Percentiles rank a stretch among this genome's conserved stretches.
Conservation (phyloP, 2,113 vertebrate genomes). For the Xyrauchen texanus region DNA sequence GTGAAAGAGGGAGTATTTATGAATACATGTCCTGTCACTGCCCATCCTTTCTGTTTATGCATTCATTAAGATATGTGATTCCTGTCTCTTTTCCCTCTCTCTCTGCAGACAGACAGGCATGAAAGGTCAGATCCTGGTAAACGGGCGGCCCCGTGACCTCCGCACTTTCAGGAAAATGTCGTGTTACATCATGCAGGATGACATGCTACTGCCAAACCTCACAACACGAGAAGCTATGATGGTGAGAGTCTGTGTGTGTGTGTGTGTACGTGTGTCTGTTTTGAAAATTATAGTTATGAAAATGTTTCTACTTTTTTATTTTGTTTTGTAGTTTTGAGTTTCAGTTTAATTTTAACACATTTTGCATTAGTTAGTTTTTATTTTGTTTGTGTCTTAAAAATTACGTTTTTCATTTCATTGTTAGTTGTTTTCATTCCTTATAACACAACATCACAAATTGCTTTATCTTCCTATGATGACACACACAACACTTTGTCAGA, state of each 20-base stretch:
- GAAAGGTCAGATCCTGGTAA: slow-evolving; percentile 96
- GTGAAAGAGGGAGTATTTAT: neutral
- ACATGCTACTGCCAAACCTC: slow-evolving; percentile 95
- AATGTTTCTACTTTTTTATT: neutral
- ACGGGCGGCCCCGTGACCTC: slow-evolving; percentile 85
- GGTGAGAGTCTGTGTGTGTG: slow-evolving; percentile 74
- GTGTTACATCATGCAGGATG: slow-evolving; percentile 99
- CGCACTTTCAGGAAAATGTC: slow-evolving; percentile 99
- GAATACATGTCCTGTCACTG: neutral
- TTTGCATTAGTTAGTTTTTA: too few relatives aligned
- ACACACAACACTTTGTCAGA: too few relatives aligned
- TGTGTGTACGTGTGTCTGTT: too few relatives aligned
- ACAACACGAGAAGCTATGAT: slow-evolving; percentile 94
- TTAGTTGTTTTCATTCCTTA: too few relatives aligned
- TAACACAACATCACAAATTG: too few relatives aligned
- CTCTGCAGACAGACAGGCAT: slow-evolving; percentile 88
- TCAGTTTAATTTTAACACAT: too few relatives aligned
- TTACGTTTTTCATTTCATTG: too few relatives aligned
- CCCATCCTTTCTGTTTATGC: neutral
- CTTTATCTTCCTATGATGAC: too few relatives aligned
- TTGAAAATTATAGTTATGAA: neutral
- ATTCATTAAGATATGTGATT: neutral
- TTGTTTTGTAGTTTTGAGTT: too few relatives aligned
- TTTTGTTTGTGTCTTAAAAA: too few relatives aligned
- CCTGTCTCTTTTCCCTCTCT: slow-evolving; percentile 21